Base-by-base conservation (phyloP, 2,888 invertebrate species). In the Watsonalla cultraria region DNA sequence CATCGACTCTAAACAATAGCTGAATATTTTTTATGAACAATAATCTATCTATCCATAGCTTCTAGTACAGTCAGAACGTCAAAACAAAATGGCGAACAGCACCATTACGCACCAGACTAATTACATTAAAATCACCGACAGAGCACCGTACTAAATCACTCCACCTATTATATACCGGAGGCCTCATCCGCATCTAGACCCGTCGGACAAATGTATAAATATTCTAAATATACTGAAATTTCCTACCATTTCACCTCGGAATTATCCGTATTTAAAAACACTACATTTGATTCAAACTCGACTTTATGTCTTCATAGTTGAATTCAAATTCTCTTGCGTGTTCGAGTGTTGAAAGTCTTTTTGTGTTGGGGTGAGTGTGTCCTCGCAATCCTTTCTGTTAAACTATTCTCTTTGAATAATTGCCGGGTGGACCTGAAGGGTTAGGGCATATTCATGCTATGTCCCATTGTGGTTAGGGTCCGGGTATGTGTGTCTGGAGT, bases 391-490 rank as follows among this genome's bases (percentile, higher is more conserved):
- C 90, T 90, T 90, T 90, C 90, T 89, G 87, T 85, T 90, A 89
- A 90, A 90, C 90, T 90, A 90, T 90, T 90, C 91, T 90, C 84
- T 91, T 90, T 91, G 91, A 91, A 91, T 91, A 91, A 91, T 91
- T 91, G 91, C 88, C 86, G 90, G 84, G 74, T 88, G 91, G 90
- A 89, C 88, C 80, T 86, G 90, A 90, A 90, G 90, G 90, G 90
- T 90, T 82, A 82, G 82, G 84, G 74, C 82, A 84, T 88, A 86
- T 88, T 89, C 88, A 86, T 84, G 86, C 80, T 78, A 77, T 82
- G 82, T 83, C 83, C 84, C 80, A 82, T 82, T 85, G 87, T 82
- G 88, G 86, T 86, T 79, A 75, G 78, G 77, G 76, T 69, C 70
- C 72, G 72, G 71, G 60, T 62, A 51, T 54, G 51, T 50, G 46